Evolutionary conservation across 2,113 vertebrate species (phyloP).

Genomic region (Camelus bactrianus): DNA sequence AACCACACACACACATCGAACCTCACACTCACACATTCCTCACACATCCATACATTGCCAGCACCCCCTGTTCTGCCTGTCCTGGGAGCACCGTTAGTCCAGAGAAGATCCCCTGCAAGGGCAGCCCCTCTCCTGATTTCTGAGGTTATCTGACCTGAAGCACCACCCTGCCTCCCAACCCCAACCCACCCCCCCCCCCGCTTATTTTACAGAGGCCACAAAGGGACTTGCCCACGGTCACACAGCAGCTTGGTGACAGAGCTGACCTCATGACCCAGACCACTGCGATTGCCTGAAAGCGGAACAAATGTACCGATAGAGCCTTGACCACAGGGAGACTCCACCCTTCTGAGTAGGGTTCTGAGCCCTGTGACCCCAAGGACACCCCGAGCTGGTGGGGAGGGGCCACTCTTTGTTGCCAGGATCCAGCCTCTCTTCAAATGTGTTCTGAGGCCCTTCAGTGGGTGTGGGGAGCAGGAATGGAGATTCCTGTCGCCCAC

Average conservation of each 20-base stretch:
- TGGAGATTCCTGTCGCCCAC: slow-evolving; percentile 51
- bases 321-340: not conserved
- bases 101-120: not conserved
- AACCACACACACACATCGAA: not conserved
- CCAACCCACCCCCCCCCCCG: too few relatives aligned
- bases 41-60: not conserved
- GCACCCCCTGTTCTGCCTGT: not conserved
- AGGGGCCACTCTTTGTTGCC: not conserved
- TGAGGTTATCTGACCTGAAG: not conserved
- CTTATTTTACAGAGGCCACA: not conserved
- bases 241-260: not conserved
- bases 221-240: not conserved
- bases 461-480: not conserved
- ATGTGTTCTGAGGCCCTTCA: not conserved
- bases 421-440: not conserved
- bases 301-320: not conserved
- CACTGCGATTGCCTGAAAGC: not conserved
- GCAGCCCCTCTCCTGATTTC: not conserved
- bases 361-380: not conserved
- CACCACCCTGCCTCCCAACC: too few relatives aligned
- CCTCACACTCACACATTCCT: not conserved
- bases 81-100: not conserved
- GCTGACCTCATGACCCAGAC: not conserved
- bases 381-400: not conserved
- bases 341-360: not conserved